Evolutionary conservation across 2,888 invertebrate species (phyloP), one percentile per base, ranked within the genome.

Genomic region (Synanthedon vespiformis): DNA sequence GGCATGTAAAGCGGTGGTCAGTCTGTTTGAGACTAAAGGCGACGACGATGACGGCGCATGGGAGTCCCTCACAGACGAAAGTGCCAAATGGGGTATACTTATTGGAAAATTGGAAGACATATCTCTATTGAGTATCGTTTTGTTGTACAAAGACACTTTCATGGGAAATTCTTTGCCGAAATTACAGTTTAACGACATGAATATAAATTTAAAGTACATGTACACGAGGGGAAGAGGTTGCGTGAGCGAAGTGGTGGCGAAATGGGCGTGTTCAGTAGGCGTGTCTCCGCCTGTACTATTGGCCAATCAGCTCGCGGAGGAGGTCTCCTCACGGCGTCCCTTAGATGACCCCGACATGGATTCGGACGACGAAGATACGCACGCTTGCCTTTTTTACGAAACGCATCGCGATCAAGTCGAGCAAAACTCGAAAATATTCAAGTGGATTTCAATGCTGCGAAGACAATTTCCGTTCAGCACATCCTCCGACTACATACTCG

Each of bases 81-180:
- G 92, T 63, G 93, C 95, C 48, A 92, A 94, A 69, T 97, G 97
- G 95, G 93, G 94, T 13, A 82, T 95, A 50, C 83, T 97, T 1
- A 93, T 95, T 47, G 94, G 94, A 52, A 96, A 96, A 84, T 87
- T 97, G 49, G 97, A 97, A 74, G 96, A 97, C 72, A 90, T 96
- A 57, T 91, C 96, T 2, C 89, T 95, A 52, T 86, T 97, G 12
- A 92, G 93, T 81, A 89, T 93, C 61, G 89, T 95, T 52, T 77
- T 93, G 56, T 79, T 89, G 59, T 88, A 82, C 57, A 89, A 84
- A 64, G 88, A 86, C 6, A 65, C 68, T 18, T 80, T 80, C 53
- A 66, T 61, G 12, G 80, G 85, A 1, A 71, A 77, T 54, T 57
- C 71, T 0, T 74, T 91, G 56, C 90, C 91, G 0, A 89, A 88